These are phyloP conservation scores for Stercorarius parasiticus DNA, from an alignment of 2,113 vertebrate genomes.

Conservation along the genomic window DNA sequence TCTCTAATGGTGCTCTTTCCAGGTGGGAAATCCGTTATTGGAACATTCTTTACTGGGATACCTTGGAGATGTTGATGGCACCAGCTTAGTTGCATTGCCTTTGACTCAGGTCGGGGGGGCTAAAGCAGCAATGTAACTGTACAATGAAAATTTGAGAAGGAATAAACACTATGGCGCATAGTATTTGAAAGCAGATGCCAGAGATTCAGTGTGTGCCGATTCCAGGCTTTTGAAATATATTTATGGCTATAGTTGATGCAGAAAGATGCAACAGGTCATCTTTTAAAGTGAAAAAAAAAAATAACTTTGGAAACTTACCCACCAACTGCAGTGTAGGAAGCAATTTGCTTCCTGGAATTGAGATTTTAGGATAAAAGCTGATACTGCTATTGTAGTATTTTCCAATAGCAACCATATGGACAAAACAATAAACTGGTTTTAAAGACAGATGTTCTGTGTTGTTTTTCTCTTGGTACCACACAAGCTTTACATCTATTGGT, in stretches of 20 bases:
- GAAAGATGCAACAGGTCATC: background rate
- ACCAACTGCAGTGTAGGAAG: background rate
- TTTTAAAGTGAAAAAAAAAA: background rate
- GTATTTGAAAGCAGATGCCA: background rate
- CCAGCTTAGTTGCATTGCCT: background rate
- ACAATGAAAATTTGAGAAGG: background rate
- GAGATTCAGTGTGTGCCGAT: background rate
- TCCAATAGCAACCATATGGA: background rate
- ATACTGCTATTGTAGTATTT: background rate
- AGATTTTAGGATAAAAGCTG: background rate
- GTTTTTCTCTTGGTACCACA: background rate
- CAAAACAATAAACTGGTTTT: background rate
- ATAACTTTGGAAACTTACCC: background rate
- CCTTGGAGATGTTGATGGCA: background rate
- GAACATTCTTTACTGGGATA: background rate
- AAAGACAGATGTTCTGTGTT: background rate
- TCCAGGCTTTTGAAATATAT: background rate
- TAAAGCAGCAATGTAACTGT: background rate
- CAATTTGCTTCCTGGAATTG: background rate
- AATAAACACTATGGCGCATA: background rate
- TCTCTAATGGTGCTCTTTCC: background rate
- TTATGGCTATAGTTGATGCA: background rate
- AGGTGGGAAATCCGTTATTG: background rate
- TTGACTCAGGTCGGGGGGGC: background rate
- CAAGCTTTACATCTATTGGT: background rate